Percentiles rank a stretch among this genome's conserved stretches.
phyloP scores from a whole-genome alignment of 1,140 invertebrate genomes.

The Atopsyche davidsoni region DNA sequence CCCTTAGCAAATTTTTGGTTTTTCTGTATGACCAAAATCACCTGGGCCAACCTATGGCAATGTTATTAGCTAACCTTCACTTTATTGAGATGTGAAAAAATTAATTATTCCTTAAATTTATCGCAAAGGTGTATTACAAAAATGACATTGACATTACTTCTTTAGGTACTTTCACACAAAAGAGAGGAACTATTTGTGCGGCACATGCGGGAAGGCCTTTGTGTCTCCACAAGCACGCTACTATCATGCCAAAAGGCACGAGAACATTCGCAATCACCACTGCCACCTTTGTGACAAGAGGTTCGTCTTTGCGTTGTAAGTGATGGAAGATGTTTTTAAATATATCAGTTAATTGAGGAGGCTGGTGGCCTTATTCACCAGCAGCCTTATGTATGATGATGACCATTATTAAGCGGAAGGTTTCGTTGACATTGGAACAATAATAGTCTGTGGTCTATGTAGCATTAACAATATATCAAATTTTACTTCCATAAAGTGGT shows the following conservation, averaged over 20 bases:
- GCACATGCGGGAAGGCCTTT: conserved; percentile 24
- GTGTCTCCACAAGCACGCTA: conserved; percentile 23
- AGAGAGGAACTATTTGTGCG: conserved; percentile 25
- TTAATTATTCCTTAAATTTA: background rate
- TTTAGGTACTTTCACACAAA: conserved; percentile 28
- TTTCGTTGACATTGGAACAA: no score
- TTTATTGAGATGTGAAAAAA: background rate
- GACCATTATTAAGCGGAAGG: no score
- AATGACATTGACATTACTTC: background rate
- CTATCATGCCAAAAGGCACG: conserved; percentile 24
- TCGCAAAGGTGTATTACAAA: background rate
- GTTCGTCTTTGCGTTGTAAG: conserved; percentile 23
- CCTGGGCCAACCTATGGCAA: no score
- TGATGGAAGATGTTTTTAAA: no score
- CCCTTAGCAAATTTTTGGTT: no score
- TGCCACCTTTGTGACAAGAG: conserved; percentile 26
- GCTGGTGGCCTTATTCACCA: no score
- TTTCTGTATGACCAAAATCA: no score
- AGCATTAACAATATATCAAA: background rate
- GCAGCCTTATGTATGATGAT: no score
- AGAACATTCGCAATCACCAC: conserved; percentile 25
- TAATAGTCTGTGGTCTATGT: no score
- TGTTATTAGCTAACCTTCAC: background rate
- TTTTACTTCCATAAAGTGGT: conserved; percentile 18
- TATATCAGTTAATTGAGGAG: no score